Evolutionary conservation across 2,113 vertebrate genomes (phyloP).

Genomic region (Asarcornis scutulata): DNA sequence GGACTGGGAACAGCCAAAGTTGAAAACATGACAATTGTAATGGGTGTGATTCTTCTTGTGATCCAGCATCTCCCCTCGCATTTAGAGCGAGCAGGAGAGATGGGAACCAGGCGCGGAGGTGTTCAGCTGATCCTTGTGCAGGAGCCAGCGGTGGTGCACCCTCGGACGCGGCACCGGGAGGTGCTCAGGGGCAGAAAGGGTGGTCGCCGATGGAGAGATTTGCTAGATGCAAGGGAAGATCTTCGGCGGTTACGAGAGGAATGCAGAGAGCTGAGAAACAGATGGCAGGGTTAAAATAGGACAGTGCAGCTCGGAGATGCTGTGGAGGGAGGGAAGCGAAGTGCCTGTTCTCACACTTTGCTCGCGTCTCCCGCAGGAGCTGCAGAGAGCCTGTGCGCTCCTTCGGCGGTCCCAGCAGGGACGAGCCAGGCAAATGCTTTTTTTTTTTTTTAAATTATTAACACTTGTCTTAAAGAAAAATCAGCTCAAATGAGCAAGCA

Average conservation of each 20-base stretch:
- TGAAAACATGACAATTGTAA: not conserved
- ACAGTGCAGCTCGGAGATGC: not conserved
- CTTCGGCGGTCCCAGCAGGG: slow-evolving; percentile 3
- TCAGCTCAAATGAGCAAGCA: slow-evolving; percentile 41
- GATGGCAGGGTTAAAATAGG: slow-evolving; percentile 71
- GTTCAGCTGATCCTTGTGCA: fast-evolving
- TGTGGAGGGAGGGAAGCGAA: slow-evolving; percentile 25
- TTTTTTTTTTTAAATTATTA: not conserved
- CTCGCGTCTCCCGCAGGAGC: slow-evolving; percentile 29
- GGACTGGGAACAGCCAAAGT: not conserved
- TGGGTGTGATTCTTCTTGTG: not conserved
- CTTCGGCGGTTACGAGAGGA: not conserved
- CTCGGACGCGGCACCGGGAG: fast-evolving
- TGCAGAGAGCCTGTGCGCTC: not conserved
- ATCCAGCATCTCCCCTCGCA: not conserved
- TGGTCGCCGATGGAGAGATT: not conserved
- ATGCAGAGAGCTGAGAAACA: not conserved
- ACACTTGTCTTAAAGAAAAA: slow-evolving; percentile 47
- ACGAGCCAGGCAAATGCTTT: not conserved
- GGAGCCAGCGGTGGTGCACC: not conserved
- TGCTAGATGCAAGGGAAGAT: not conserved
- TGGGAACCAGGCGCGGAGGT: fast-evolving
- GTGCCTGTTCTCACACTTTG: slow-evolving; percentile 47
- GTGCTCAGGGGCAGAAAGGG: not conserved
- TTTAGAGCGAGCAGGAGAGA: no score